These are phyloP conservation scores for Aphelenchoides bicaudatus DNA, from an alignment of 2,888 invertebrate genomes.

Conservation along the genomic window DNA sequence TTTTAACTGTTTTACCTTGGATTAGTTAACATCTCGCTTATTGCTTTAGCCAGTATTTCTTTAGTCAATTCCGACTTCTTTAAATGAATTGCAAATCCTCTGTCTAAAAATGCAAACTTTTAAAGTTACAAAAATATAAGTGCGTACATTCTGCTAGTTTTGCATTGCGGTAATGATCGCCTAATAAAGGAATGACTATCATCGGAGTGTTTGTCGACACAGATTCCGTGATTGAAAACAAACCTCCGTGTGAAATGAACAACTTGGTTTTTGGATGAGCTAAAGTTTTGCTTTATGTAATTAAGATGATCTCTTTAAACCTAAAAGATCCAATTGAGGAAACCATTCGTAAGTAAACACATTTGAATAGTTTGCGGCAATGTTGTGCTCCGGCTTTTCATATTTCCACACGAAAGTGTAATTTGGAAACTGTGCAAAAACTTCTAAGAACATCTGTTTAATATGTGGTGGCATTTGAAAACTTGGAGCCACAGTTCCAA, in stretches of 20 bases:
- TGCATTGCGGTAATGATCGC: slow-evolving; percentile 12
- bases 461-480: too few relatives aligned
- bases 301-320: too few relatives aligned
- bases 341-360: slow-evolving; percentile 16
- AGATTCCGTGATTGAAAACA: background rate
- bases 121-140: too few relatives aligned
- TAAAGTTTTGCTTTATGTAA: too few relatives aligned
- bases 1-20: too few relatives aligned
- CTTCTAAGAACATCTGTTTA: too few relatives aligned
- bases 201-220: background rate
- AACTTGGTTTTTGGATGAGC: slow-evolving; percentile 20
- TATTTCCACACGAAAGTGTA: slow-evolving; percentile 22
- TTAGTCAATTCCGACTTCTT: slow-evolving; percentile 4
- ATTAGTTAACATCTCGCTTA: too few relatives aligned
- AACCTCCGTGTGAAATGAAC: slow-evolving; percentile 27
- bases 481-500: too few relatives aligned
- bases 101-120: slow-evolving; percentile 10
- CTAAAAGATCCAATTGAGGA: slow-evolving; percentile 21
- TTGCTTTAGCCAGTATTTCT: slow-evolving; percentile 7
- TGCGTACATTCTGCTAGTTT: too few relatives aligned
- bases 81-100: slow-evolving; percentile 1
- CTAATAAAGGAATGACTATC: slow-evolving; percentile 7
- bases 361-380: slow-evolving; percentile 11
- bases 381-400: slow-evolving; percentile 21
- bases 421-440: too few relatives aligned